Percentiles rank a stretch among this genome's conserved stretches.
Evolutionary conservation across 2,888 invertebrate species (phyloP).

Genomic region (Eulithis prunata): DNA sequence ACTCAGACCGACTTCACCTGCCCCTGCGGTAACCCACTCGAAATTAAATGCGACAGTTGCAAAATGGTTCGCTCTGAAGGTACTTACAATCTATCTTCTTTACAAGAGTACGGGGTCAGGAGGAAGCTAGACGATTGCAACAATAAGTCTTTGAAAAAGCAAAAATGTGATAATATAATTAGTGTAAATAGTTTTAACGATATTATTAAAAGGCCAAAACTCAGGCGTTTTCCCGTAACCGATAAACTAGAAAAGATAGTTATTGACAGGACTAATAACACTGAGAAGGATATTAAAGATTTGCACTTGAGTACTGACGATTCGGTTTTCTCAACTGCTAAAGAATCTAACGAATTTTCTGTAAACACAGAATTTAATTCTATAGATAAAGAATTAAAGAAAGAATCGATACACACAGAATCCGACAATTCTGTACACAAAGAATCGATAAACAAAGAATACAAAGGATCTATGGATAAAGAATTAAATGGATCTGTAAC

Average conservation of each 20-base stretch:
- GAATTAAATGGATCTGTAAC: no score
- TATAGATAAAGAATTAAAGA: neutral
- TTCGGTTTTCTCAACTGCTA: constrained; percentile 61
- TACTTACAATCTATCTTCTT: constrained; percentile 65
- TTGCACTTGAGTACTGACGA: constrained; percentile 70
- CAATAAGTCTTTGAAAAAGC: constrained; percentile 70
- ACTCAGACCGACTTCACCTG: constrained; percentile 76
- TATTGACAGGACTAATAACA: constrained; percentile 58
- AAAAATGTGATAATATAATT: constrained; percentile 79
- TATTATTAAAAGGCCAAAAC: constrained; percentile 73
- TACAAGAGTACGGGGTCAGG: constrained; percentile 56
- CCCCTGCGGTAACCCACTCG: constrained; percentile 62
- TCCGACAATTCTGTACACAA: no score
- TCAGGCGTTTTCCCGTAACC: constrained; percentile 68
- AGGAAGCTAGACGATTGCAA: constrained; percentile 45
- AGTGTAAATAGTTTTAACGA: constrained; percentile 54
- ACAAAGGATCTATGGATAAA: no score
- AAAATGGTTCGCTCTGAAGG: constrained; percentile 75
- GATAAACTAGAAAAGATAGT: constrained; percentile 71
- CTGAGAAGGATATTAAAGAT: constrained; percentile 67
- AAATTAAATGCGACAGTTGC: constrained; percentile 61
- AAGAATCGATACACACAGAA: no score
- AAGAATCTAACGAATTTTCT: constrained; percentile 49
- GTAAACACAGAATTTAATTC: constrained; percentile 32
- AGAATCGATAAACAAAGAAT: no score